Evolutionary conservation across 2,888 invertebrate genomes (phyloP).

Genomic region (Macrophya annulata): DNA sequence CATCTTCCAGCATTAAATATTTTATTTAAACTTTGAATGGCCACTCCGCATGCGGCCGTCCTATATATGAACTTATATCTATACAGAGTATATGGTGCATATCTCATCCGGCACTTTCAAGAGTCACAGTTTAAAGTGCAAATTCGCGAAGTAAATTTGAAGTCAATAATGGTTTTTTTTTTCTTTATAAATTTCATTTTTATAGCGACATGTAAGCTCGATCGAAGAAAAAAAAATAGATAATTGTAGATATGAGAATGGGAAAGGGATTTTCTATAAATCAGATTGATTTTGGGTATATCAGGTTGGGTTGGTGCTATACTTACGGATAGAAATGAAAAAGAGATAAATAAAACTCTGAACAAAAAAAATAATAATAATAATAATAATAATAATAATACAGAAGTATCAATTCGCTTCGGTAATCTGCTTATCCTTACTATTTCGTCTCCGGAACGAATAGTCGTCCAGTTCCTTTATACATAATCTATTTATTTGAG

Average conservation of each 20-base stretch:
- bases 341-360: background rate
- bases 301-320: background rate
- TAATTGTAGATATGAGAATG: background rate
- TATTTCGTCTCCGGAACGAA: background rate
- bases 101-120: slow-evolving; percentile 6
- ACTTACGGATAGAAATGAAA: background rate
- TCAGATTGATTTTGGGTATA: background rate
- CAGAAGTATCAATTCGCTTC: background rate
- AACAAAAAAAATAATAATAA: background rate
- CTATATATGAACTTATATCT: background rate
- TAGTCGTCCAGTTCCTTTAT: background rate
- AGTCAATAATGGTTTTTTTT: background rate
- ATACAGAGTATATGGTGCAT: background rate
- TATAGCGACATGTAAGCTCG: background rate
- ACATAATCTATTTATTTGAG: background rate
- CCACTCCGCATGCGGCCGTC: slow-evolving; percentile 4
- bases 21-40: slow-evolving; percentile 45
- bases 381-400: too few relatives aligned
- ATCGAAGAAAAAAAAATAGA: background rate
- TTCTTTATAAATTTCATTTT: background rate
- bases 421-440: background rate
- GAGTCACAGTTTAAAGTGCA: background rate
- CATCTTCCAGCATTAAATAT: slow-evolving; percentile 48
- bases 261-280: background rate
- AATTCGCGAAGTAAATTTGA: background rate